A percentile compares a stretch with the other conserved stretches of the same genome.
Evolutionary conservation across 2,888 invertebrate genomes (phyloP).

Genomic region (Diarsia dahlii): DNA sequence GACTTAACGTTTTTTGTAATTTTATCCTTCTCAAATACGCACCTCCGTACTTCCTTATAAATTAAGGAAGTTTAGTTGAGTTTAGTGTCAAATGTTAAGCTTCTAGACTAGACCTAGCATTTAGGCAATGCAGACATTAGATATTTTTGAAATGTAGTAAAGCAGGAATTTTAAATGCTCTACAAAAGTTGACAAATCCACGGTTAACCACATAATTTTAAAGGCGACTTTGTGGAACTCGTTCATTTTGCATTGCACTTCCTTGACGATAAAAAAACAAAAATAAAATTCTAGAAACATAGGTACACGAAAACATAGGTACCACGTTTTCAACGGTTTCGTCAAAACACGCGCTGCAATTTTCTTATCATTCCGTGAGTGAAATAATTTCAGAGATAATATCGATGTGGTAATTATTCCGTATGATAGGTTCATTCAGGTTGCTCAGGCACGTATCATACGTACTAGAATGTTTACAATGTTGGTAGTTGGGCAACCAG

Average conservation of each 20-base stretch:
- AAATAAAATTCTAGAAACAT: not conserved
- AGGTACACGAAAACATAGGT: not conserved
- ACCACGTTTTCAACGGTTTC: constrained; percentile 4
- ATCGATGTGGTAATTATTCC: constrained; percentile 43
- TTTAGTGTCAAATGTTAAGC: not conserved
- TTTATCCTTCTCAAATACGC: not conserved
- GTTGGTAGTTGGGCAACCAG: constrained; percentile 44
- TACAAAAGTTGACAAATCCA: not conserved
- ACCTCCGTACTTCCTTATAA: not conserved
- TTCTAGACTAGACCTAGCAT: not conserved
- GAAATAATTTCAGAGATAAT: constrained; percentile 30
- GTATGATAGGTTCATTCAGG: constrained; percentile 29
- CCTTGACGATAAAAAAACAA: not conserved
- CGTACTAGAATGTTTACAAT: constrained; percentile 53
- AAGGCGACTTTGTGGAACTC: not conserved
- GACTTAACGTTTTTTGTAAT: not conserved
- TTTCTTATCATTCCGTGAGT: constrained; percentile 7
- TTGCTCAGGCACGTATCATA: constrained; percentile 57
- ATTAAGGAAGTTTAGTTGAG: not conserved
- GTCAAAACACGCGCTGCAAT: constrained; percentile 11
- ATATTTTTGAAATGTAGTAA: not conserved
- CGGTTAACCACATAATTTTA: constrained; percentile 5
- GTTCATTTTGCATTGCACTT: not conserved
- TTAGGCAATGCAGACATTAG: not conserved
- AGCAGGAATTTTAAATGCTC: constrained; percentile 8